These are phyloP conservation scores for Leptobrachium leishanense DNA, from an alignment of 2,113 vertebrate species.

Conservation along the genomic window DNA sequence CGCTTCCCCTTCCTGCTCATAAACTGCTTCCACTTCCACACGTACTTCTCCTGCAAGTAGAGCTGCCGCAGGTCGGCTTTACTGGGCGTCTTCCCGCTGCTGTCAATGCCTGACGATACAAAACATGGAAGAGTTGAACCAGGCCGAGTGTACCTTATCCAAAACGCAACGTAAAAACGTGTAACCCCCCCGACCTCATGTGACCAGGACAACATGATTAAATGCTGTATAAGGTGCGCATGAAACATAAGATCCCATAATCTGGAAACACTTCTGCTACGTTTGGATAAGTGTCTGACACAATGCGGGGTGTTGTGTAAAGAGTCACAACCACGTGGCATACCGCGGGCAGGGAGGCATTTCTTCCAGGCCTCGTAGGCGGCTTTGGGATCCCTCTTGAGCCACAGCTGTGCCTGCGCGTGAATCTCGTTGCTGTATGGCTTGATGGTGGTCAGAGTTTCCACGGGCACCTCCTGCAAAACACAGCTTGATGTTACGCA, in stretches of 20 bases:
- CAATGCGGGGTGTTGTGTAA: too few species aligned
- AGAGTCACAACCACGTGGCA: not conserved
- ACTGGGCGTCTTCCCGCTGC: slow-evolving; percentile 78
- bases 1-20: slow-evolving; percentile 81
- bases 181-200: too few species aligned
- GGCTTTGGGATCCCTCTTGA: slow-evolving; percentile 96
- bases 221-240: too few species aligned
- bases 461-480: slow-evolving; percentile 84
- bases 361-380: slow-evolving; percentile 97
- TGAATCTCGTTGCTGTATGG: slow-evolving; percentile 98
- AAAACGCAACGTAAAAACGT: too few species aligned
- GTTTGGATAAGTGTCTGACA: too few species aligned
- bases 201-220: too few species aligned
- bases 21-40: slow-evolving; percentile 98
- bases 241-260: too few species aligned
- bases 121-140: too few species aligned
- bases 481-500: not conserved
- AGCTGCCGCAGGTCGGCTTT: slow-evolving; percentile 85
- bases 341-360: slow-evolving; percentile 94
- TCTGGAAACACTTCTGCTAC: too few species aligned
- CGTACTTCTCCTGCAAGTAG: slow-evolving; percentile 91
- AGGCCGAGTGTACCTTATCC: too few species aligned
- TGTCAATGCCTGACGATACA: slow-evolving; percentile 67
- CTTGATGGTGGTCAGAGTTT: slow-evolving; percentile 91
- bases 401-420: slow-evolving; percentile 95